Evolutionary conservation across 1,140 invertebrate genomes (phyloP).

Genomic region (Drosophila nigrodunni): DNA sequence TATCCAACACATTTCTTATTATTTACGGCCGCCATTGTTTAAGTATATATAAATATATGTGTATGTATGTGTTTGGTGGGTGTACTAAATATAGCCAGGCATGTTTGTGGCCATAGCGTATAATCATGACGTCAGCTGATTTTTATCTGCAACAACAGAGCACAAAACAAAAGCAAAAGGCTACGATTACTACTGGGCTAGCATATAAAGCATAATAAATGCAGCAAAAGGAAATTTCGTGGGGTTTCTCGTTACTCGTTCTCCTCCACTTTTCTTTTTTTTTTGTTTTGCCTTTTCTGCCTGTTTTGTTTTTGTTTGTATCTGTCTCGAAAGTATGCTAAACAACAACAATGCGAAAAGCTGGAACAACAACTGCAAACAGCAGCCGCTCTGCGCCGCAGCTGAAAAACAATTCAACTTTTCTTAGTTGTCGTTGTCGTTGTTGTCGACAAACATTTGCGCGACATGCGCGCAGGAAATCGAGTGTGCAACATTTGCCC

Average conservation of each 20-base stretch:
- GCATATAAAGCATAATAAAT: conserved; percentile 39
- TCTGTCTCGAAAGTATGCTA: conserved; percentile 45
- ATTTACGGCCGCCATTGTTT: conserved; percentile 71
- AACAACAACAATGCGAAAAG: conserved; percentile 28
- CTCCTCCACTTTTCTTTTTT: conserved; percentile 1
- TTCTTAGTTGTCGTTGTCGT: conserved; percentile 46
- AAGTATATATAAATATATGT: conserved; percentile 18
- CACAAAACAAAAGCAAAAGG: conserved; percentile 22
- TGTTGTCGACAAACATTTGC: conserved; percentile 69
- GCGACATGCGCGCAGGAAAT: conserved; percentile 80
- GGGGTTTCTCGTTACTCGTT: conserved; percentile 16
- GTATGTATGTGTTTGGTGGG: conserved; percentile 7
- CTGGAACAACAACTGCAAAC: conserved; percentile 14
- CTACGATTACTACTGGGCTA: conserved; percentile 30
- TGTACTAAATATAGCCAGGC: conserved; percentile 65
- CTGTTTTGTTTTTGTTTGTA: neutral
- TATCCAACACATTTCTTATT: conserved; percentile 52
- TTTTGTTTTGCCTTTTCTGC: neutral
- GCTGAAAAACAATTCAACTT: conserved; percentile 71
- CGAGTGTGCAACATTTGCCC: conserved; percentile 77
- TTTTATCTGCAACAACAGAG: conserved; percentile 52
- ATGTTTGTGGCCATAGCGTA: conserved; percentile 36
- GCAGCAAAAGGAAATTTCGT: conserved; percentile 45
- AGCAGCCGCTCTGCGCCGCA: conserved; percentile 24
- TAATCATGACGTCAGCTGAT: conserved; percentile 72